Evolutionary conservation across 2,888 invertebrate genomes (phyloP).

Genomic region (Trichopria drosophilae): DNA sequence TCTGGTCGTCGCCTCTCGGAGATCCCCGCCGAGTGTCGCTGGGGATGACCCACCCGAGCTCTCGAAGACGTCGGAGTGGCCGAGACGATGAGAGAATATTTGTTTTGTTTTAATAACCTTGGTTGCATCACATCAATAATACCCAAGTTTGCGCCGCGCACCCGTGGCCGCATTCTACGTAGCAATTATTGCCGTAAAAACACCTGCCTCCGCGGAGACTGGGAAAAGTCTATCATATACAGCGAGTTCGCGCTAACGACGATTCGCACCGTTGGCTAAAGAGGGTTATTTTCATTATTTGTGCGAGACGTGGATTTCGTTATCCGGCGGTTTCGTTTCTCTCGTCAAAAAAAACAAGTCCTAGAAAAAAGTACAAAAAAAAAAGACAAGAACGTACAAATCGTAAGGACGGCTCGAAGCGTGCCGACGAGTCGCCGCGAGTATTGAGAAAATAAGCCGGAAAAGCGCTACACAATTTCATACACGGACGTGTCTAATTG

Average conservation of each 20-base stretch:
- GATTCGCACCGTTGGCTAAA: constrained; percentile 28
- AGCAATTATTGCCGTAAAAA: constrained; percentile 26
- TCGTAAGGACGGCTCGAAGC: too few species aligned
- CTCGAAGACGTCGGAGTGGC: constrained; percentile 17
- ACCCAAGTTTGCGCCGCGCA: constrained; percentile 50
- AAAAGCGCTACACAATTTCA: too few species aligned
- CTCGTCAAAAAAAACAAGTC: too few species aligned
- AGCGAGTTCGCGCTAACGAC: constrained; percentile 30
- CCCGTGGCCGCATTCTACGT: constrained; percentile 45
- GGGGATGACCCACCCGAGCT: too few species aligned
- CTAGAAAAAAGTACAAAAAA: too few species aligned
- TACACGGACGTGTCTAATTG: too few species aligned
- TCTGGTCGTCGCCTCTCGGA: too few species aligned
- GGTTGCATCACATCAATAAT: constrained; percentile 56
- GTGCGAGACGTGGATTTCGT: constrained; percentile 32
- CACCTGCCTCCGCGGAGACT: constrained; percentile 31
- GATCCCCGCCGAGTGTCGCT: too few species aligned
- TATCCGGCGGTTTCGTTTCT: constrained; percentile 24
- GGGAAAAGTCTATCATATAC: constrained; percentile 31
- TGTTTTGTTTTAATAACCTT: constrained; percentile 49
- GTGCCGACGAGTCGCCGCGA: too few species aligned
- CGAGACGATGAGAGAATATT: constrained; percentile 38
- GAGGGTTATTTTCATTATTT: constrained; percentile 30
- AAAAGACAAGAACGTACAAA: too few species aligned
- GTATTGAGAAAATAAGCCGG: too few species aligned